A percentile compares a stretch with the other conserved stretches of the same genome.
Evolutionary conservation across 2,113 vertebrate species (phyloP).

Genomic region (Seriola aureovittata): DNA sequence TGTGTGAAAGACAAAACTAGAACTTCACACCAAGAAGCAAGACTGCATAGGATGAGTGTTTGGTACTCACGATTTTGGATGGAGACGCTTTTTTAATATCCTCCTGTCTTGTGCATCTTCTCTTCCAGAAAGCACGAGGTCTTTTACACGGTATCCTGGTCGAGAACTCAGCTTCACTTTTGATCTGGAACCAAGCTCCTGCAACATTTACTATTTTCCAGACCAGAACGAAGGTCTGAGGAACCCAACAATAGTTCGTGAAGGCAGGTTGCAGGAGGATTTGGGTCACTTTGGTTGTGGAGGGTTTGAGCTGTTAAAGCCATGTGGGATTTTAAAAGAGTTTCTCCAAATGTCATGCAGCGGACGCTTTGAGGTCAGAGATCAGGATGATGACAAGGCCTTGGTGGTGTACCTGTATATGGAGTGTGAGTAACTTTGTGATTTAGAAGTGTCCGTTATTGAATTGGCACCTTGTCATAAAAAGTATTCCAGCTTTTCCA

Average conservation of each 20-base stretch:
- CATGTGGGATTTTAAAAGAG: conserved; percentile 17
- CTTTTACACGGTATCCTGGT: accelerated
- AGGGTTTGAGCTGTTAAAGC: not conserved
- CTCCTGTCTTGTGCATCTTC: not conserved
- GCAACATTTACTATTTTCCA: conserved; percentile 55
- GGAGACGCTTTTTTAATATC: not conserved
- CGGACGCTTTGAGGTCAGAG: conserved; percentile 24
- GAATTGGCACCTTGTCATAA: not conserved
- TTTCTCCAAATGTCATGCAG: not conserved
- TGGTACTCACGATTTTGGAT: not conserved
- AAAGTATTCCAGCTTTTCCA: not conserved
- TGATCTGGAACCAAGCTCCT: not conserved
- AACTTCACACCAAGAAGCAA: no score
- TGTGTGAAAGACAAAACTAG: not conserved
- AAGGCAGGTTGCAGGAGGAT: not conserved
- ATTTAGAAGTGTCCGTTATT: not conserved
- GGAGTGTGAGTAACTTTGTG: conserved; percentile 18
- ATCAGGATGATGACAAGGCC: conserved; percentile 9
- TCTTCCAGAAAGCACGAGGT: not conserved
- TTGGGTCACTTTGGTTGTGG: not conserved
- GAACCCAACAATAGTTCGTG: not conserved
- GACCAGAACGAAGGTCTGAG: accelerated
- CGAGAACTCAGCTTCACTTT: accelerated
- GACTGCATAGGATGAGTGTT: not conserved
- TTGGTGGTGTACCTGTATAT: not conserved